Conservation (phyloP, 2,797 vertebrate species). For the Halcyon leucocephala region DNA sequence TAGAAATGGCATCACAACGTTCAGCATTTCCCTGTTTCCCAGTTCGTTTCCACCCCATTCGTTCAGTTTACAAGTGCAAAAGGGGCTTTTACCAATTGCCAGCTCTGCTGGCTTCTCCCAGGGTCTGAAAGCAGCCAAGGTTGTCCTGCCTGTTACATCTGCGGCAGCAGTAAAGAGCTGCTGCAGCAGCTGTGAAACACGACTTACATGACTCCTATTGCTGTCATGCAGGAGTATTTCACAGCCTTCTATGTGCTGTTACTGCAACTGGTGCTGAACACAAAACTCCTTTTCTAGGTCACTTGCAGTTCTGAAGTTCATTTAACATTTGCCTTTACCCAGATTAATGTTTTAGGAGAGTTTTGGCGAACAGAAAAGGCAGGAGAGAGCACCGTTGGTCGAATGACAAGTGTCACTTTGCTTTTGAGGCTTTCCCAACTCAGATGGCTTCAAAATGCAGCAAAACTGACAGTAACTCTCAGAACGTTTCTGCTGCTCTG, state of each 20-base stretch:
- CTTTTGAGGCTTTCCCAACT: background rate
- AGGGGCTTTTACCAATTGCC: constrained; percentile 43
- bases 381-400: background rate
- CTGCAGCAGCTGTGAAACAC: background rate
- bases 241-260: background rate
- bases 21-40: background rate
- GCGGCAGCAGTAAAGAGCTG: background rate
- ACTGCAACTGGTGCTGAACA: constrained; percentile 14
- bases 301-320: background rate
- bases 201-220: background rate
- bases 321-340: background rate
- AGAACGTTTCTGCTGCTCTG: background rate
- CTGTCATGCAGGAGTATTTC: background rate
- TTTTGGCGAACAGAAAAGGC: background rate
- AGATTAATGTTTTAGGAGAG: background rate
- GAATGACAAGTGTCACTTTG: constrained; percentile 10
- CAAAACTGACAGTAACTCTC: constrained; percentile 35
- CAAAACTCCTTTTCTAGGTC: constrained; percentile 43
- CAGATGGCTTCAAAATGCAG: background rate
- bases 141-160: background rate
- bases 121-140: constrained; percentile 2
- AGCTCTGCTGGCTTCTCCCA: background rate
- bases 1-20: rapidly evolving
- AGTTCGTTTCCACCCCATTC: background rate
- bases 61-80: background rate